These are phyloP conservation scores for Caenorhabditis angaria DNA, from an alignment of 2,888 invertebrate genomes.

Conservation along the genomic window DNA sequence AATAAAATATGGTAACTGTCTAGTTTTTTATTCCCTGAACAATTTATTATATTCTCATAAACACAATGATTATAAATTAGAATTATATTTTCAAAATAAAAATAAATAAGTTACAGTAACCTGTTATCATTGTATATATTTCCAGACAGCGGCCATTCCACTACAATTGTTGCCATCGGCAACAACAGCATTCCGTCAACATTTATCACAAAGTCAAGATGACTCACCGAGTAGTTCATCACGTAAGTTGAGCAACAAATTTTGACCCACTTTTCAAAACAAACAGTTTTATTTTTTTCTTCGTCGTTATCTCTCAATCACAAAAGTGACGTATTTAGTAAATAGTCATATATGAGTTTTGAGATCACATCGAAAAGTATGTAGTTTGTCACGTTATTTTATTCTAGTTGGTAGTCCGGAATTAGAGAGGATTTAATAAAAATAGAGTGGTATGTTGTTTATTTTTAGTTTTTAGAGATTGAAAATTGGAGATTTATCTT, in stretches of 20 bases:
- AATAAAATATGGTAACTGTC: too few species aligned
- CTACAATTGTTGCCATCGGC: conserved; percentile 36
- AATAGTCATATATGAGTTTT: conserved; percentile 1
- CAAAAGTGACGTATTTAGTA: neutral
- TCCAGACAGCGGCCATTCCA: conserved; percentile 42
- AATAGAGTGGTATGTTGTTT: neutral
- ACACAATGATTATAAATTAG: too few species aligned
- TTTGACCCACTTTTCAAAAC: neutral
- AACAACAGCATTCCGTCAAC: conserved; percentile 32
- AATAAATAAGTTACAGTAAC: neutral
- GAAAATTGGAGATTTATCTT: too few species aligned
- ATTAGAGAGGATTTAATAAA: neutral
- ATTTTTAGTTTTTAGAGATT: too few species aligned
- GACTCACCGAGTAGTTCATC: conserved; percentile 37
- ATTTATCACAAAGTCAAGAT: conserved; percentile 39
- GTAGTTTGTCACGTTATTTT: neutral
- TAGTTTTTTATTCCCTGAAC: too few species aligned
- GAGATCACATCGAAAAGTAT: neutral
- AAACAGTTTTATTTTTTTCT: neutral
- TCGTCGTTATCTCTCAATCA: neutral
- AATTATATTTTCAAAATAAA: too few species aligned
- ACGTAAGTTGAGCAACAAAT: conserved; percentile 19
- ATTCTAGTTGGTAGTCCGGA: neutral
- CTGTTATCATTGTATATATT: neutral
- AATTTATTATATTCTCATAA: too few species aligned